These are phyloP conservation scores for Eristalinus sepulchralis DNA, from an alignment of 2,888 invertebrate genomes.

Conservation along the genomic window DNA sequence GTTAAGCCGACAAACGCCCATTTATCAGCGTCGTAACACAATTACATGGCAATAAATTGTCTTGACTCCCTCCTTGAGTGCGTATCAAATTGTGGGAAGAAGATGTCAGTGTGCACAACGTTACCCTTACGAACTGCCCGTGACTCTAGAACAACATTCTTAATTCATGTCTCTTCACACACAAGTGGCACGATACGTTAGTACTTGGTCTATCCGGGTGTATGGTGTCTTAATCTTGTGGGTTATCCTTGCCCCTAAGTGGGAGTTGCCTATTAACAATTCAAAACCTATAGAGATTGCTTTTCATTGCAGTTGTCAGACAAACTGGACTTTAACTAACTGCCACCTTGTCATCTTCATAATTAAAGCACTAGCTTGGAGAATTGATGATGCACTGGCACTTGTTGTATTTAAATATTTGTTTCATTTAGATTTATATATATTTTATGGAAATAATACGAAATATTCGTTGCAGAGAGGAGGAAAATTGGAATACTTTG, in stretches of 20 bases:
- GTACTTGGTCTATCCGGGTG: conserved; percentile 12
- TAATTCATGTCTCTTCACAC: conserved; percentile 69
- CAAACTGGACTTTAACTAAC: conserved; percentile 65
- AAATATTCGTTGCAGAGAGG: neutral
- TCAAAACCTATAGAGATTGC: conserved; percentile 53
- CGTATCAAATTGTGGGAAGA: conserved; percentile 67
- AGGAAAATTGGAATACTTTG: too few relatives aligned
- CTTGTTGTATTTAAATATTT: neutral
- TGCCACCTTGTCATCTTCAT: neutral
- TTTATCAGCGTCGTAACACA: conserved; percentile 73
- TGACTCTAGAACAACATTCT: conserved; percentile 61
- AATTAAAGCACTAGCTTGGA: neutral
- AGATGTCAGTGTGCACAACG: conserved; percentile 61
- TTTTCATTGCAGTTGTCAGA: conserved; percentile 64
- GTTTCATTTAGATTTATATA: neutral
- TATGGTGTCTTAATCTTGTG: conserved; percentile 64
- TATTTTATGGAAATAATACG: neutral
- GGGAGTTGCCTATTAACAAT: conserved; percentile 63
- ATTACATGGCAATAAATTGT: conserved; percentile 73
- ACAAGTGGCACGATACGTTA: conserved; percentile 24
- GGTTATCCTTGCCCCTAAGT: conserved; percentile 47
- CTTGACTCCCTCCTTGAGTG: conserved; percentile 62
- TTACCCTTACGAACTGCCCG: conserved; percentile 47
- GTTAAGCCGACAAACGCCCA: conserved; percentile 72
- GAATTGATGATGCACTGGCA: neutral